Evolutionary conservation across 2,113 vertebrate genomes (phyloP).

Genomic region (Corynorhinus townsendii): DNA sequence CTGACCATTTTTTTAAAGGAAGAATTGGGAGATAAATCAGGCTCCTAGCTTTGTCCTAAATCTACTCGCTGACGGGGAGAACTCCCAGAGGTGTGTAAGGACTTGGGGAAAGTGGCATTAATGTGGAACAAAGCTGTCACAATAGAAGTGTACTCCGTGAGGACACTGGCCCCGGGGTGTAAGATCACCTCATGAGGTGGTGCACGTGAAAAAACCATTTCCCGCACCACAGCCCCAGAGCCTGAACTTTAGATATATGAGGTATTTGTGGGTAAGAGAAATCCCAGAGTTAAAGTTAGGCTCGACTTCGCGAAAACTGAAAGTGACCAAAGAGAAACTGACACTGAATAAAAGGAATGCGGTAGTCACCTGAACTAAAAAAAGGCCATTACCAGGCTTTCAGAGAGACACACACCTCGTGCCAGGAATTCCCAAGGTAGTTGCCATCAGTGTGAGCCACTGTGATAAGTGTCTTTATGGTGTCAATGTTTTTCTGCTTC

Average conservation of each 20-base stretch:
- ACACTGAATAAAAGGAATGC: not conserved
- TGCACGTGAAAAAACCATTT: not conserved
- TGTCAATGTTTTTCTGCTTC: constrained; percentile 99
- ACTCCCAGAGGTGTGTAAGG: not conserved
- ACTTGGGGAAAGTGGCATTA: not conserved
- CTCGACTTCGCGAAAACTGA: not conserved
- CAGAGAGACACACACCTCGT: constrained; percentile 84
- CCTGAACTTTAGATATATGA: not conserved
- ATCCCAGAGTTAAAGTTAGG: not conserved
- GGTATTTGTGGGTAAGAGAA: not conserved
- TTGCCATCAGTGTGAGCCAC: constrained; percentile 98
- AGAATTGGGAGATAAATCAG: not conserved
- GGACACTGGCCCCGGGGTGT: not conserved
- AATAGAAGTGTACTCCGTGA: rapidly evolving
- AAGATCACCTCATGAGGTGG: not conserved
- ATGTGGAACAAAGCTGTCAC: not conserved
- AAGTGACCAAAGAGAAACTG: not conserved
- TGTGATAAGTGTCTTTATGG: constrained; percentile 98
- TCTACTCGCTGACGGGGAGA: not conserved
- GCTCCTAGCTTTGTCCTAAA: not conserved
- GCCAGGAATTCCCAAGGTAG: constrained; percentile 98
- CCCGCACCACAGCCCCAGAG: too few relatives aligned
- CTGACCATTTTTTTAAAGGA: not conserved
- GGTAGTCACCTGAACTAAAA: not conserved
- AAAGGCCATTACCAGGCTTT: not conserved